These are phyloP conservation scores for Drosophila sproati DNA, from an alignment of 1,140 invertebrate genomes.

Conservation along the genomic window DNA sequence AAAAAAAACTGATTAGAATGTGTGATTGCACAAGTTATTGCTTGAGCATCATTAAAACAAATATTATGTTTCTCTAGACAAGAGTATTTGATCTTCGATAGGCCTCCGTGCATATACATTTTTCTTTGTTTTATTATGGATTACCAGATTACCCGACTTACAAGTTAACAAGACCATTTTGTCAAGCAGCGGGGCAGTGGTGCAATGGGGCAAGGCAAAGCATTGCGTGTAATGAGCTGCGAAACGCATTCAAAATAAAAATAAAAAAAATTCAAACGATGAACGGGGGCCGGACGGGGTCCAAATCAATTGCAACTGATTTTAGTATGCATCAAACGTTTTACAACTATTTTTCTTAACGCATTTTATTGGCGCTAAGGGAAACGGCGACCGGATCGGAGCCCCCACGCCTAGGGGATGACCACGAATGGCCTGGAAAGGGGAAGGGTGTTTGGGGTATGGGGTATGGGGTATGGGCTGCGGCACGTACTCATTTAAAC, in stretches of 20 bases:
- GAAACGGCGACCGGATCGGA: constrained; percentile 44
- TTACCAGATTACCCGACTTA: constrained; percentile 37
- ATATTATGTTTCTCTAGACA: no score
- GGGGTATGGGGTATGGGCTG: constrained; percentile 6
- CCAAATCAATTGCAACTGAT: constrained; percentile 74
- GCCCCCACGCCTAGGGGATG: constrained; percentile 33
- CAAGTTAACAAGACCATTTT: constrained; percentile 49
- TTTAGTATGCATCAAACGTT: constrained; percentile 81
- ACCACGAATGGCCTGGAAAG: constrained; percentile 23
- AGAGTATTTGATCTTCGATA: neutral
- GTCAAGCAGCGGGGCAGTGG: constrained; percentile 1
- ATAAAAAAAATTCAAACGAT: neutral
- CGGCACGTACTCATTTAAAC: constrained; percentile 75
- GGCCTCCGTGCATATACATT: neutral
- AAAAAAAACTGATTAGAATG: no score
- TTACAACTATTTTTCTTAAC: constrained; percentile 83
- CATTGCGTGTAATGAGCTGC: constrained; percentile 69
- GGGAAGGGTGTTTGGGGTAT: neutral
- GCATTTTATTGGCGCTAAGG: constrained; percentile 79
- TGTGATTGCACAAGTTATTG: no score
- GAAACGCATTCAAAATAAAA: constrained; percentile 56
- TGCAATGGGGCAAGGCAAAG: neutral
- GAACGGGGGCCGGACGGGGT: neutral
- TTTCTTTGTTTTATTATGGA: constrained; percentile 27
- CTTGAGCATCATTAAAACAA: no score